These are phyloP conservation scores for Porites evermanni DNA, from an alignment of 92 coral and sea anemone species.

Conservation along the genomic window DNA sequence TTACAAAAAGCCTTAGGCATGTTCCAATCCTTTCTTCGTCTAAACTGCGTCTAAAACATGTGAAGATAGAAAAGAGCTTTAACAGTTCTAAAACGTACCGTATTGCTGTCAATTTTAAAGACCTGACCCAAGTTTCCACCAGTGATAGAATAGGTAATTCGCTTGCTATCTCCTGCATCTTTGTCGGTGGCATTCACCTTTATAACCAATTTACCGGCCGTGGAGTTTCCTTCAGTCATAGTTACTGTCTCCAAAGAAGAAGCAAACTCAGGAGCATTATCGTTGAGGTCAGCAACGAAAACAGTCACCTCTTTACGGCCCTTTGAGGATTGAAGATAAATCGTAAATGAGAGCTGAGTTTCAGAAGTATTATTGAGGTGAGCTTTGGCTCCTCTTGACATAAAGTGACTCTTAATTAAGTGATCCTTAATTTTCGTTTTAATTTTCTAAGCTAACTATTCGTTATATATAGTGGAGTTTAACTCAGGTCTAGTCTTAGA, in stretches of 20 bases:
- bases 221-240: constrained; percentile 74
- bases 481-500: no score
- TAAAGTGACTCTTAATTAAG: not conserved
- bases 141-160: constrained; percentile 70
- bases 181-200: constrained; percentile 85
- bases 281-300: constrained; percentile 80
- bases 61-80: no score
- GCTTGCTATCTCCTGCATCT: constrained; percentile 81
- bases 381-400: no score
- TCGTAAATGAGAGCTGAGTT: not conserved
- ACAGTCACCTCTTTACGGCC: constrained; percentile 72
- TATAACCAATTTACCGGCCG: constrained; percentile 57
- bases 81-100: constrained; percentile 55
- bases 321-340: constrained; percentile 11
- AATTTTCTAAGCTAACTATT: no score
- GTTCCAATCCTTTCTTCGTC: no score
- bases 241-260: constrained; percentile 65
- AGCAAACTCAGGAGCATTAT: constrained; percentile 82
- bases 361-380: not conserved
- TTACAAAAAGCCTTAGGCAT: no score
- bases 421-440: no score
- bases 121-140: constrained; percentile 81
- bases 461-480: no score
- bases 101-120: constrained; percentile 71
- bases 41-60: not conserved